Evolutionary conservation across 1,140 invertebrate genomes (phyloP), one percentile per base, ranked within the genome.

Genomic region (Maniola jurtina): DNA sequence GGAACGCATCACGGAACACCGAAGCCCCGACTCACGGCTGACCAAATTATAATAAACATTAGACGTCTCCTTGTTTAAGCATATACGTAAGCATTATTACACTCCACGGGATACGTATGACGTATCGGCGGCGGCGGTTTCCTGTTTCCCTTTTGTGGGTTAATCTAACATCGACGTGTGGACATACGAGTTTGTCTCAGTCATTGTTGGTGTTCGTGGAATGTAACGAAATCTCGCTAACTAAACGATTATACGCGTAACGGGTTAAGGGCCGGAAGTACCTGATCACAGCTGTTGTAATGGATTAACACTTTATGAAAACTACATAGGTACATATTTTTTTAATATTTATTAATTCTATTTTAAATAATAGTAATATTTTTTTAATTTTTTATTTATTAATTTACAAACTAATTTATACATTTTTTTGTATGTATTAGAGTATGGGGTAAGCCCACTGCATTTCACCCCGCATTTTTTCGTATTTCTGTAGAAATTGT

Each of bases 71-170:
- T 64, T 13, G 55, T 66, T 70, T 75, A 69, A 67, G 57, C 60
- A 68, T 70, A 59, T 68, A 67, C 52, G 55, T 79, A 65, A 77
- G 73, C 72, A 74, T 76, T 66, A 75, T 77, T 76, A 68, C 61
- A 60, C 64, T 64, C 73, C 70, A 64, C 66, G 61, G 68, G 73
- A 36, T 56, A 63, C 66, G 58, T 58, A 72, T 70, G 56, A 65
- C 66, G 61, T 58, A 72, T 68, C 56, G 58, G 62, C 68, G 25
- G 25, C 56, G 58, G 62, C 42, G 73, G 77, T 80, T 76, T 80
- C 77, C 69, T 50, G 66, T 81, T 77, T 77, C 74, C 57, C 68
- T 62, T 73, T 72, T 68, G 54, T 61, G 58, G 71, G 64, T 66
- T 73, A 68, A 72, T 80, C 67, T 73, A 69, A 72, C 40, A 68